Evolutionary conservation across 2,113 vertebrate genomes (phyloP), one percentile per base, ranked within the genome.

Genomic region (Hystrix brachyura): DNA sequence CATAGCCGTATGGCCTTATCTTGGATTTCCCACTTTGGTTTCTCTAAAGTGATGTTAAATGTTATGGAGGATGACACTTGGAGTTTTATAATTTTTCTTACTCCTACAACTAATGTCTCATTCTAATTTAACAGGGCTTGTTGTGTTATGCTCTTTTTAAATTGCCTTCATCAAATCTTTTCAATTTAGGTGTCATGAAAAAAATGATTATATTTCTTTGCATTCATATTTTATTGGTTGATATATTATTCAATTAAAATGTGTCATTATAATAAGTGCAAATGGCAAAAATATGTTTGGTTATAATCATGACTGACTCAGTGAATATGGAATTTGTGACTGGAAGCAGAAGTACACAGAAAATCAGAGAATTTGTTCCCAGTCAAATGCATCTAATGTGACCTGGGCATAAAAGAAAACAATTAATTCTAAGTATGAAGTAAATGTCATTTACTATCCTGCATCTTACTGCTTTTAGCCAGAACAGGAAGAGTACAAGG

Each of bases 221-320:
- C 10, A 74, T 71, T 93, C 82, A 82, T 90, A 62, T 95, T 95
- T 95, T 97, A 80, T 92, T 93, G 53, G 55, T 87, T 97, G 94
- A 57, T 62, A 65, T 92, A 95, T 76, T 97, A 92, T 93, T 97
- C 92, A 96, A 88, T 96, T 95, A 95, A 97, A 97, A 94, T 84
- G 18, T 85, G 32, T 82, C 69, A 82, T 85, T 97, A 53, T 72
- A 90, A 85, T 94, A 97, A 97, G 72, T 51, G 62, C 79, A 34
- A 91, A 84, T 93, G 62, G 57, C 79, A 98, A 89, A 96, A 88
- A 84, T 62, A 74, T 79, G 21, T 91, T 87, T 89, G 72, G 12
- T 89, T 59, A 76, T 94, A 91, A 93, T 72, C 64, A 82, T 38
- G 81, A 71, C 27, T 92, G 83, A 95, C 51, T 91, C 78, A 82